Percentiles rank a stretch among this genome's conserved stretches.
phyloP scores from a whole-genome alignment of 1,140 invertebrate genomes.

The Lepidostoma basale region DNA sequence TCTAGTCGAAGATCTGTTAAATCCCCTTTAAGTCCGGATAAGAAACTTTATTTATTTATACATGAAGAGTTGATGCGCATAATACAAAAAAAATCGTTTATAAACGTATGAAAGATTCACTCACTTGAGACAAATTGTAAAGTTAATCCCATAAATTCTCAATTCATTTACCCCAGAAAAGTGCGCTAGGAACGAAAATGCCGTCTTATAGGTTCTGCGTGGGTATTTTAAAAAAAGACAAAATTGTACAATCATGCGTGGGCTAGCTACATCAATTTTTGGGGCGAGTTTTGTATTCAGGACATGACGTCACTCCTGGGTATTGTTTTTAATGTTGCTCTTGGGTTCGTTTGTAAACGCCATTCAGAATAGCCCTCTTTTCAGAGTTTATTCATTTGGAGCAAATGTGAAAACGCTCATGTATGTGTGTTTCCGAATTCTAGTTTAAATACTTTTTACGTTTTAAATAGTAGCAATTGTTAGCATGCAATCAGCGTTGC shows the following conservation, averaged over 20 bases:
- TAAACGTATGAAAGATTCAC: not conserved
- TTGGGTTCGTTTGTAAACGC: not conserved
- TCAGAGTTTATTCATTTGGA: not conserved
- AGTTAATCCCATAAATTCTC: slow-evolving; percentile 13
- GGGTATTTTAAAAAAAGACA: not conserved
- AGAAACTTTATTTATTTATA: too few relatives aligned
- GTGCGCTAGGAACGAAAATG: not conserved
- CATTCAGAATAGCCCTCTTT: not conserved
- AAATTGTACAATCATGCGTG: not conserved
- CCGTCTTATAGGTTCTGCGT: not conserved
- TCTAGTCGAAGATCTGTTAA: too few relatives aligned
- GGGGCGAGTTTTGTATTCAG: not conserved
- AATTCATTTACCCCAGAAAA: not conserved
- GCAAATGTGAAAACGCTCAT: not conserved
- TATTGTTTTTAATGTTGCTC: not conserved
- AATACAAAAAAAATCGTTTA: too few relatives aligned
- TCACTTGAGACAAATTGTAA: slow-evolving; percentile 9
- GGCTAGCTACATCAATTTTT: not conserved
- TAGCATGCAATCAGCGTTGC: too few relatives aligned
- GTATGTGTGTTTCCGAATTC: too few relatives aligned
- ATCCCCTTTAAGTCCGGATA: too few relatives aligned
- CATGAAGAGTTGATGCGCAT: too few relatives aligned
- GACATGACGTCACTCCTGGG: not conserved
- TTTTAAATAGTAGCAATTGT: not conserved
- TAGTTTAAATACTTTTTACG: too few relatives aligned